Evolutionary conservation across 1,140 invertebrate species (phyloP).

Genomic region (Drosophila neocordata): DNA sequence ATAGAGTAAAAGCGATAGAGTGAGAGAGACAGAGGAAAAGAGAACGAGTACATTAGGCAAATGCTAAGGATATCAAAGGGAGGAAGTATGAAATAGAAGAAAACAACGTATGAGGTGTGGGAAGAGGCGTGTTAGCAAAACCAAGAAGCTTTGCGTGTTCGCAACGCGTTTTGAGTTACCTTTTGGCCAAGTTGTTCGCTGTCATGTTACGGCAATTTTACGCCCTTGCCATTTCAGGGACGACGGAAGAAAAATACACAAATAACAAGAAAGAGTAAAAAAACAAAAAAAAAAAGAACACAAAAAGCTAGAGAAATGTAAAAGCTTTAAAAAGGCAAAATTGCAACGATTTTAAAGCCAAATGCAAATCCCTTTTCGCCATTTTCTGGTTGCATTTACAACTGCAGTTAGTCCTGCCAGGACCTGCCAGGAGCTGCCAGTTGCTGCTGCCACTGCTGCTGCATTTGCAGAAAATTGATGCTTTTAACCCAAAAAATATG

Average conservation of each 20-base stretch:
- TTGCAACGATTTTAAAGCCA: constrained; percentile 11
- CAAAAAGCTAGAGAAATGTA: constrained; percentile 27
- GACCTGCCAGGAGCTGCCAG: neutral
- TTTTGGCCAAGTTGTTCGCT: constrained; percentile 75
- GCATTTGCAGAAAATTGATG: constrained; percentile 17
- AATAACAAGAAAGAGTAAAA: neutral
- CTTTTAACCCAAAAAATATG: constrained; percentile 15
- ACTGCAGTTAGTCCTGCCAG: constrained; percentile 7
- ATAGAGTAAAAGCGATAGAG: too few relatives aligned
- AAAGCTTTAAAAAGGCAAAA: constrained; percentile 44
- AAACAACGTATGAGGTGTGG: neutral
- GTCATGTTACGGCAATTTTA: constrained; percentile 81
- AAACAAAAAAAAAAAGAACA: neutral
- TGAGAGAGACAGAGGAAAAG: constrained; percentile 2
- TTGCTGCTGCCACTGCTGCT: constrained; percentile 14
- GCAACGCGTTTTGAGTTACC: constrained; percentile 76
- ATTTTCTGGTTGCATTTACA: constrained; percentile 62
- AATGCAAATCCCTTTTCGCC: constrained; percentile 14
- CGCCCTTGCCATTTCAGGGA: constrained; percentile 75
- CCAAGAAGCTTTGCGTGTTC: constrained; percentile 55
- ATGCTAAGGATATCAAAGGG: constrained; percentile 42
- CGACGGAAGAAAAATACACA: constrained; percentile 55
- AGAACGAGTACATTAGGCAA: constrained; percentile 70
- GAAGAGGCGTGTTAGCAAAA: neutral
- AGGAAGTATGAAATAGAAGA: constrained; percentile 18